Percentiles rank a stretch among this genome's conserved stretches.
Conservation (phyloP, 2,888 invertebrate species). For the Agrilus cyanescens region DNA sequence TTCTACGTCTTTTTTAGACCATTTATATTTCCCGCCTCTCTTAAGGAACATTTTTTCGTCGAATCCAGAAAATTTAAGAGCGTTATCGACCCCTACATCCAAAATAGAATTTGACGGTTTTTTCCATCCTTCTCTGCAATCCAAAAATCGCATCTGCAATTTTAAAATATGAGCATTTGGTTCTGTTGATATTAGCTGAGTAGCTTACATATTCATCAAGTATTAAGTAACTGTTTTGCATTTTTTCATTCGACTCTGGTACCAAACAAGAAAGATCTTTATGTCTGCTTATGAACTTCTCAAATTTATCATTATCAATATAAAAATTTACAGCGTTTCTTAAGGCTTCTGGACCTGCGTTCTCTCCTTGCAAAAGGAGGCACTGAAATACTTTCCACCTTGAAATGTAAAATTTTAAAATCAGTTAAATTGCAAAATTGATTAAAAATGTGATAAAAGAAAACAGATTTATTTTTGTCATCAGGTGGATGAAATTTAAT, state of each 20-base stretch:
- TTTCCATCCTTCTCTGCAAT: conserved; percentile 35
- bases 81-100: conserved; percentile 37
- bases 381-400: conserved; percentile 41
- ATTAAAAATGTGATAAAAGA: too few relatives aligned
- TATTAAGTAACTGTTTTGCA: conserved; percentile 42
- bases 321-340: conserved; percentile 37
- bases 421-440: not conserved
- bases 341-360: conserved; percentile 35
- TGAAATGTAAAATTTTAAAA: not conserved
- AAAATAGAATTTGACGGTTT: conserved; percentile 37
- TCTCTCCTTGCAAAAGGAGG: conserved; percentile 39
- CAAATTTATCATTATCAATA: conserved; percentile 34
- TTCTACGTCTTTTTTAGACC: conserved; percentile 33
- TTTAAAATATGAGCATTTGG: not conserved
- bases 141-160: conserved; percentile 38
- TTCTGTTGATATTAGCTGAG: not conserved
- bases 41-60: conserved; percentile 39
- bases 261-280: conserved; percentile 32
- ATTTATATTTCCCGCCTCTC: conserved; percentile 39
- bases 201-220: conserved; percentile 38
- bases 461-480: too few relatives aligned
- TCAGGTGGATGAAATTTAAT: too few relatives aligned
- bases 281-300: conserved; percentile 36
- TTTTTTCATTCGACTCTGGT: conserved; percentile 37
- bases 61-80: conserved; percentile 37